Base-by-base conservation (phyloP, 2,888 invertebrate species). In the Callyntrura sp. region DNA sequence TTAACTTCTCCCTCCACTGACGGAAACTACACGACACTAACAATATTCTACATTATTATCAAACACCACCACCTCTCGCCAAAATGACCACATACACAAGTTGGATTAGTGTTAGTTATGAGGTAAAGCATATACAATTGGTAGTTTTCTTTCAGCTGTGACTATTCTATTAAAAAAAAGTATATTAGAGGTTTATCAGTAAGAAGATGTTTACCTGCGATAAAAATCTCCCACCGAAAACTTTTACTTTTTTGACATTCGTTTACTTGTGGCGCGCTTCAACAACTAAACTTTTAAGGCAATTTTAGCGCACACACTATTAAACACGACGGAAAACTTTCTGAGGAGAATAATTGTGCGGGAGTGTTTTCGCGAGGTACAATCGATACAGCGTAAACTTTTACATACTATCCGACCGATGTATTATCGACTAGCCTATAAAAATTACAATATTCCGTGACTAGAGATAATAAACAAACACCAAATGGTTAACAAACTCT, bases 351-450 rank as follows among this genome's bases (percentile, higher is more conserved):
- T 14, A 23, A 55, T 28, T n/a, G n/a, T 70, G 8, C 0, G 4
- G 17, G 23, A 25, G 25, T 28, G 48, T 51, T 55, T 12, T 51
- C 28, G 23, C 25, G 23, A 9, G 70, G 78, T 55, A 57, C n/a
- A 78, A 78, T 78, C 78, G 55, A 78, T 78, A 78, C n/a, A 78
- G 28, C n/a, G 55, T 57, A 78, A 55, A 78, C 57, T 25, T n/a
- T 35, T 17, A 48, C 45, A 48, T 8, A 76, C 12, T n/a, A 23
- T 35, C 3, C 35, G 2, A 35, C 35, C 48, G 14, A 51, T 3
- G 2, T 12, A n/a, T 12, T 78, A 57, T 78, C 28, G 43, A 78
- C 1, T 55, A 55, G n/a, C 51, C 78, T 57, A 55, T 78, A 14
- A 78, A 35, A 73, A 73, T 12, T 70, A 17, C 25, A 78, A 78